Evolutionary conservation across 1,140 invertebrate species (phyloP), one percentile per base, ranked within the genome.

Genomic region (Caenorhabditis latens): DNA sequence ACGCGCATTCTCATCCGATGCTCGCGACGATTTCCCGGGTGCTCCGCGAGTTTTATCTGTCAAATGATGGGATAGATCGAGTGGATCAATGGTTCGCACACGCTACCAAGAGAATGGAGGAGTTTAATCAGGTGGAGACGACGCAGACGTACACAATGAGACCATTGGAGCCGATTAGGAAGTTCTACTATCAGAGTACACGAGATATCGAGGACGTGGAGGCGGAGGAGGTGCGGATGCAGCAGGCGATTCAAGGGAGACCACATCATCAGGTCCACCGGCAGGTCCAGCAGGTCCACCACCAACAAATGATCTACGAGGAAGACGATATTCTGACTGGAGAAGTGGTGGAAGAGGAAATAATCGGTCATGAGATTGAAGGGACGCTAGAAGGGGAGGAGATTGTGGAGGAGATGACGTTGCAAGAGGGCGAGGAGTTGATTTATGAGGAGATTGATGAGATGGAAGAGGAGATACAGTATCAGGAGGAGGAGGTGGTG

Each of bases 11-110:
- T 21, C 71, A 88, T 82, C 84, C 84, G 13, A 57, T 40, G 8
- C 32, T 84, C 19, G 84, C 67, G 6, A 43, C 58, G 0, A 21
- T 67, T 43, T 75, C 32, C 11, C 13, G 83, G 43, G 55, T 19
- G 7, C 48, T 88, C 0, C 65, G 87, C 5, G 87, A 88, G 8
- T 16, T 40, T 7, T 88, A 67, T 40, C 16, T 88, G 53, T 40
- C 32, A 13, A 14, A 32, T 50, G 82, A 88, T 6, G 57, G 9
- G 0, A 55, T 65, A 21, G 48, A 24, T n/a, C 14, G 87, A 21
- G 21, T 85, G 9, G 87, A 88, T 67, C 32, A 85, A 63, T 88
- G 65, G 50, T 32, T 88, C 21, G 83, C 61, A 7, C 67, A 67
- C 16, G 19, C 71, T 14, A 43, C 43, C 14, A 21, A 48, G 7